Evolutionary conservation across 2,113 vertebrate species (phyloP).

Genomic region (Lathamus discolor): DNA sequence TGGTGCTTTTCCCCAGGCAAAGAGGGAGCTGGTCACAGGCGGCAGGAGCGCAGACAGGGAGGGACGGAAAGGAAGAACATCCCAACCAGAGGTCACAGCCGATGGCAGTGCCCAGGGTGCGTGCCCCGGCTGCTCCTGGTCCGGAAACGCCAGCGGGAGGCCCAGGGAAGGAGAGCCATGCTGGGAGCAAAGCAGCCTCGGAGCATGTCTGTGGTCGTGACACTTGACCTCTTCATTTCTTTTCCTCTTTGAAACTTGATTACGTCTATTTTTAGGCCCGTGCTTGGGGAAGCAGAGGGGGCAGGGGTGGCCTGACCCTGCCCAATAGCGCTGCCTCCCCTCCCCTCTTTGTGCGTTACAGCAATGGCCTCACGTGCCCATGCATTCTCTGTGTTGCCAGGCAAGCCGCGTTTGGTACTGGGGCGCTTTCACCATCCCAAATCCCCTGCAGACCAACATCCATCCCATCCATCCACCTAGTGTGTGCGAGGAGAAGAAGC

Average conservation of each 20-base stretch:
- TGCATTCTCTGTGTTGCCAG: rapidly evolving
- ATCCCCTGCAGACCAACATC: background rate
- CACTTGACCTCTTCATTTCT: conserved; percentile 57
- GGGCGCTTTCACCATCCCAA: background rate
- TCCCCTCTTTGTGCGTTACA: background rate
- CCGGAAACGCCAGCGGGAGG: conserved; percentile 35
- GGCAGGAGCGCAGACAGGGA: background rate
- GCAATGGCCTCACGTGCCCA: rapidly evolving
- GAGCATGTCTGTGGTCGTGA: conserved; percentile 51
- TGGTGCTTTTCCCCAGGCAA: background rate
- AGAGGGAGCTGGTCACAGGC: background rate
- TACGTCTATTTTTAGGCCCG: conserved; percentile 56
- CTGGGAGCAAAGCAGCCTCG: conserved; percentile 40
- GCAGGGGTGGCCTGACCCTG: conserved; percentile 5
- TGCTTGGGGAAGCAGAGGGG: conserved; percentile 2
- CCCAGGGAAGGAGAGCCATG: background rate
- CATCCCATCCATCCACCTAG: rapidly evolving
- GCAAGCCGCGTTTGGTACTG: rapidly evolving
- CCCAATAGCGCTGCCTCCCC: background rate
- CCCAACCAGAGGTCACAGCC: background rate
- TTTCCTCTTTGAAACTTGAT: conserved; percentile 71
- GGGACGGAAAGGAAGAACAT: background rate
- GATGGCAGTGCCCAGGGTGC: background rate
- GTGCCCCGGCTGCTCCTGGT: background rate
- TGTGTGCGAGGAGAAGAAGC: background rate